phyloP scores from a whole-genome alignment of 2,797 vertebrate genomes.

The Acomys russatus region DNA sequence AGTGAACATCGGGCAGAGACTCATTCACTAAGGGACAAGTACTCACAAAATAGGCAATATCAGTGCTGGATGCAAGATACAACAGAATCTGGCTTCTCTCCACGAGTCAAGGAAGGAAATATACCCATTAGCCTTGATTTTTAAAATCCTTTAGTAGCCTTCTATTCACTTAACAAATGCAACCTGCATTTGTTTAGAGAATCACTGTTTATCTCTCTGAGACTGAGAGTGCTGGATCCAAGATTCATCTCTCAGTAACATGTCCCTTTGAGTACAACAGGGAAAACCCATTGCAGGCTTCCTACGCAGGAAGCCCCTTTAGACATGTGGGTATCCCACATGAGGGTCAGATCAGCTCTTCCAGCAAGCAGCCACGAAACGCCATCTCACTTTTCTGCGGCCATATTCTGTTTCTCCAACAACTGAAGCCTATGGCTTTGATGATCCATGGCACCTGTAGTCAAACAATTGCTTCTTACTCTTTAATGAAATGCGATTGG shows the following conservation, averaged over 20 bases:
- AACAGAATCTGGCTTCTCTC: neutral
- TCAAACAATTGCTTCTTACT: conserved; percentile 73
- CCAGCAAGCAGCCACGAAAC: conserved; percentile 81
- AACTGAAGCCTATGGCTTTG: conserved; percentile 82
- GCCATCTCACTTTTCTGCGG: conserved; percentile 59
- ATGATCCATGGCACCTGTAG: conserved; percentile 77
- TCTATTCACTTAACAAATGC: neutral
- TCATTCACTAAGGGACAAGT: neutral
- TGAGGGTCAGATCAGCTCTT: conserved; percentile 80
- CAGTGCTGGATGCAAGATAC: neutral
- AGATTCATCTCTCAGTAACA: neutral
- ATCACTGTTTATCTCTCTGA: neutral
- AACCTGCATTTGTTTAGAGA: neutral
- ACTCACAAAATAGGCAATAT: neutral
- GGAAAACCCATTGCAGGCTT: conserved; percentile 73
- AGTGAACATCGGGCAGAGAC: too few species aligned
- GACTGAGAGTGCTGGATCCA: neutral
- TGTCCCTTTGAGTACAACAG: neutral
- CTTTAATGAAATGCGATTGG: neutral
- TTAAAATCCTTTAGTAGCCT: neutral
- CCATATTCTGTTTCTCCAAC: conserved; percentile 58
- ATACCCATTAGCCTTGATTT: neutral
- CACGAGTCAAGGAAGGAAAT: neutral
- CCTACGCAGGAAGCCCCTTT: conserved; percentile 67
- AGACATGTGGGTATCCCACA: conserved; percentile 78